These are phyloP conservation scores for Phoxinus dragarum DNA, from an alignment of 2,797 vertebrate species.

Conservation along the genomic window DNA sequence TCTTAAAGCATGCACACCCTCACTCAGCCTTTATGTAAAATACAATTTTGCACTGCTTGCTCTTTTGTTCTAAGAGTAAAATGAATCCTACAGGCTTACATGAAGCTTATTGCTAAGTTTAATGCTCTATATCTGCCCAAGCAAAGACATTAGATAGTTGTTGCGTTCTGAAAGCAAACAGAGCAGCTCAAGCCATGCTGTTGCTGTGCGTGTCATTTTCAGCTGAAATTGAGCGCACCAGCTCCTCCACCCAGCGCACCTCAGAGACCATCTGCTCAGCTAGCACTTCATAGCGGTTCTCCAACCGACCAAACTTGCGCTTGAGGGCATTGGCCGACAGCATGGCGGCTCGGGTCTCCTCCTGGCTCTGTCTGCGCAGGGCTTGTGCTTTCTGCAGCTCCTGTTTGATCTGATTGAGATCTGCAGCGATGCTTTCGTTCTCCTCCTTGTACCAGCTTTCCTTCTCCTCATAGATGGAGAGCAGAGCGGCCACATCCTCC, in stretches of 20 bases:
- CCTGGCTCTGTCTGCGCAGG: conserved; percentile 89
- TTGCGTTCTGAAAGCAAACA: not conserved
- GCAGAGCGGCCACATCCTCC: conserved; percentile 90
- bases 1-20: conserved; percentile 6
- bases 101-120: conserved; percentile 30
- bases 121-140: conserved; percentile 13
- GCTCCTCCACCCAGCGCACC: conserved; percentile 93
- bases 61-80: not conserved
- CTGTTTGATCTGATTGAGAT: conserved; percentile 87
- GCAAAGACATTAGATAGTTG: not conserved
- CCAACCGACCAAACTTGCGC: conserved; percentile 88
- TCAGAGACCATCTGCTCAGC: conserved; percentile 92
- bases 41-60: not conserved
- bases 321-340: conserved; percentile 87
- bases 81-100: conserved; percentile 9
- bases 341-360: conserved; percentile 83
- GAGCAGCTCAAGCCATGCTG: conserved; percentile 78
- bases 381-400: conserved; percentile 89
- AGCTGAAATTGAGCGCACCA: conserved; percentile 85
- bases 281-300: conserved; percentile 91
- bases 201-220: conserved; percentile 79
- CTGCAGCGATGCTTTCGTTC: conserved; percentile 88
- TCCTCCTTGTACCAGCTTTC: conserved; percentile 97
- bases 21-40: not conserved
- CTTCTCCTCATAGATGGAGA: conserved; percentile 95